A percentile compares a stretch with the other conserved stretches of the same genome.
phyloP scores from a whole-genome alignment of 2,113 vertebrate genomes.

The Chaenogobius annularis region DNA sequence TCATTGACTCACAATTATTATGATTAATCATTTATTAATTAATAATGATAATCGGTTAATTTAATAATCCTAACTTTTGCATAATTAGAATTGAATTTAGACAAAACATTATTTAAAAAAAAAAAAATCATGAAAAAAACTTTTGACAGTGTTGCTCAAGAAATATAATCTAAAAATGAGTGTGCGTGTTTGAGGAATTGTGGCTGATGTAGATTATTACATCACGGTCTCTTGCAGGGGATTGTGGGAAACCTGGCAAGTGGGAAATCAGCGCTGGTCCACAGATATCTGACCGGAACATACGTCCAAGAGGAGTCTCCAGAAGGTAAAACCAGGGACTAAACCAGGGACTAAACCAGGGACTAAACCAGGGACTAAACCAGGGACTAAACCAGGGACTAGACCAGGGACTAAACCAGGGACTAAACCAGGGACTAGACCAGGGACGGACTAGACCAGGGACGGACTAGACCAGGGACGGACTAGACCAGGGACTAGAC shows the following conservation, averaged over 20 bases:
- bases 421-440: not conserved
- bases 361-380: not conserved
- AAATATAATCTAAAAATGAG: not conserved
- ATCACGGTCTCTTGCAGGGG: slow-evolving; percentile 75
- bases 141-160: no score
- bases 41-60: no score
- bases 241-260: slow-evolving; percentile 98
- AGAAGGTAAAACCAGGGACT: slow-evolving; percentile 81
- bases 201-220: not conserved
- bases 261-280: slow-evolving; percentile 96
- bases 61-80: no score
- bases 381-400: not conserved
- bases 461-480: not conserved
- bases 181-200: not conserved
- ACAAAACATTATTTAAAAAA: no score
- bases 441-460: not conserved
- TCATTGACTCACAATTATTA: no score
- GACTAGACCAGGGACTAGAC: no score
- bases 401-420: not conserved
- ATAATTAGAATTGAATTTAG: no score
- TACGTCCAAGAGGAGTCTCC: slow-evolving; percentile 98
- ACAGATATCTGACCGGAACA: slow-evolving; percentile 95
- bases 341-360: not conserved
- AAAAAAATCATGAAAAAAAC: no score
- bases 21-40: no score